Evolutionary conservation across 2,113 vertebrate species (phyloP), one percentile per base, ranked within the genome.

Genomic region (Hypocryptadius cinnamomeus): DNA sequence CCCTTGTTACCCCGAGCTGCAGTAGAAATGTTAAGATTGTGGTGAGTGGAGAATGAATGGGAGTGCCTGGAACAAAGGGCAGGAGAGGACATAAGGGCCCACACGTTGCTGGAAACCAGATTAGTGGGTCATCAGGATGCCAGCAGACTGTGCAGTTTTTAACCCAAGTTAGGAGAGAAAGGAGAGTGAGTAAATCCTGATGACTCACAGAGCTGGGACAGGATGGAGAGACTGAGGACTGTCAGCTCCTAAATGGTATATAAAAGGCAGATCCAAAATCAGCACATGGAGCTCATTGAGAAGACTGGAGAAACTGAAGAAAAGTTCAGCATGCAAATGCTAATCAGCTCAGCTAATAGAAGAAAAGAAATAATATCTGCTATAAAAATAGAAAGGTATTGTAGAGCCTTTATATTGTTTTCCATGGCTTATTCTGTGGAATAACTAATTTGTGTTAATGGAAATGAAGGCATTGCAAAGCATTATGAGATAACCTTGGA

Each of bases 381-480:
- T 68, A 24, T 54, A 92, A 73, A 93, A 94, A 40, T 51, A 87
- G 85, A 77, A 91, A 68, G 42, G 54, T 56, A 79, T 95, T 93
- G 59, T 21, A 69, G 54, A 92, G 45, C 16, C n/a, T 82, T 89
- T 87, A 91, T 25, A 47, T 61, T 60, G 44, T 72, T 91, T 94
- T 77, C 50, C 63, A 31, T 3, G 2, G 42, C 27, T 92, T 82
- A 40, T 85, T 91, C 89, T 30, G 54, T 87, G 56, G 68, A 85
- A 59, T 59, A 83, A 85, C 35, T 92, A 65, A 77, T 89, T 85
- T 85, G 31, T 56, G 56, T 80, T 56, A 80, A 51, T 74, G 47
- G 47, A 91, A 90, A 83, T 68, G 10, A 87, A 89, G 78, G 42
- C 8, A 27, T 23, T 54, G 47, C 68, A 68, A 79, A 85, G 47